Evolutionary conservation across 1,140 invertebrate genomes (phyloP).

Genomic region (Drosophila sp.): DNA sequence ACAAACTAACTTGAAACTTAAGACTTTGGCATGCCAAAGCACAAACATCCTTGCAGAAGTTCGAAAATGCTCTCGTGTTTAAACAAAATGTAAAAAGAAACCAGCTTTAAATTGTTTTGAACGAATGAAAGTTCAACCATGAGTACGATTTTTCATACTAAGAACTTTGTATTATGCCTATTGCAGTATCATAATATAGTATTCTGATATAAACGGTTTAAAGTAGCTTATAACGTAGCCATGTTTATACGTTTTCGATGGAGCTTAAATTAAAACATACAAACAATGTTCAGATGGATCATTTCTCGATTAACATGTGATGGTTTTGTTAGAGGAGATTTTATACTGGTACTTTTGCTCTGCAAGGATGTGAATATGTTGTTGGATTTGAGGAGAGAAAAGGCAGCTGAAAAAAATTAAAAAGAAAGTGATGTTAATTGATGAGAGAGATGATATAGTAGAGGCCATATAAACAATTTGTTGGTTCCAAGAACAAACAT

Average conservation of each 20-base stretch:
- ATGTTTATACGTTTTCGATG: not conserved
- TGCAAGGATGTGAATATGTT: slow-evolving; percentile 1
- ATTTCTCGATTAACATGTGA: too few relatives aligned
- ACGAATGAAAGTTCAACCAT: not conserved
- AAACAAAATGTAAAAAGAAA: not conserved
- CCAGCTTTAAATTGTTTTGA: not conserved
- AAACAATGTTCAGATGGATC: too few relatives aligned
- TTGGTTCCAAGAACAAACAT: slow-evolving; percentile 75
- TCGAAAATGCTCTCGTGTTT: too few relatives aligned
- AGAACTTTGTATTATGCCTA: not conserved
- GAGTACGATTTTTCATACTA: not conserved
- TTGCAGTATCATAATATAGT: not conserved
- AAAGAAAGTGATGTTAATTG: slow-evolving; percentile 17
- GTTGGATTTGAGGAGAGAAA: not conserved
- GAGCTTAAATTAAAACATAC: too few relatives aligned
- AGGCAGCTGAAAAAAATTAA: slow-evolving; percentile 31
- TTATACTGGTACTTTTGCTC: not conserved
- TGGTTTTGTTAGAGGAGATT: too few relatives aligned
- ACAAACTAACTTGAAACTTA: slow-evolving; percentile 1
- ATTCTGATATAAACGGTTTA: not conserved
- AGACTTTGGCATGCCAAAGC: slow-evolving; percentile 3
- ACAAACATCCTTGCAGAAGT: not conserved
- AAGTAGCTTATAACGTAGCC: not conserved
- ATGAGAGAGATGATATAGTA: slow-evolving; percentile 15
- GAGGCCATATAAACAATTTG: slow-evolving; percentile 70